Conservation (phyloP, 2,888 invertebrate species). For the Lordiphosa andalusiaca region DNA sequence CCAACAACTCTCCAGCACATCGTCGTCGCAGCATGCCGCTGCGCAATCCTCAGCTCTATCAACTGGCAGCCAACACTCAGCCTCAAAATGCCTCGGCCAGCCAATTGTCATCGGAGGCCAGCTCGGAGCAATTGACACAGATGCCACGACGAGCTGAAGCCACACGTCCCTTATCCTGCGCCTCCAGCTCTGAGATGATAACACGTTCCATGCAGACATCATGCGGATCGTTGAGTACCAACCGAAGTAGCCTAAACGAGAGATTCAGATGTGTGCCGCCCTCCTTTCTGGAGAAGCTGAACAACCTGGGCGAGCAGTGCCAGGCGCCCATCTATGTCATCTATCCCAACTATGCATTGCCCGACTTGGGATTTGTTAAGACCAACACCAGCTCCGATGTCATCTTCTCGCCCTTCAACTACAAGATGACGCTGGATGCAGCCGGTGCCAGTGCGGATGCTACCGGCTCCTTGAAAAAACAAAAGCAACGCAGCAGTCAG, state of each 20-base stretch:
- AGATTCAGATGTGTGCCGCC: constrained; percentile 85
- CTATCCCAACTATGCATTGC: constrained; percentile 94
- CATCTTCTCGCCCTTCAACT: constrained; percentile 84
- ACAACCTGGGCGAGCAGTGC: constrained; percentile 83
- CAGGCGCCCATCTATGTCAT: constrained; percentile 92
- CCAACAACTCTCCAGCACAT: constrained; percentile 77
- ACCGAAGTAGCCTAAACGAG: constrained; percentile 79
- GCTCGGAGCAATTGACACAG: constrained; percentile 78
- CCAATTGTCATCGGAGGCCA: constrained; percentile 77
- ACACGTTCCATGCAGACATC: constrained; percentile 89
- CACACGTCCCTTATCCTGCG: constrained; percentile 65
- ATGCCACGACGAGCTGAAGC: constrained; percentile 47
- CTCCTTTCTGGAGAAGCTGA: constrained; percentile 86
- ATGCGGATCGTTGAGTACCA: constrained; percentile 77
- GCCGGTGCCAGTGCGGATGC: constrained; percentile 32
- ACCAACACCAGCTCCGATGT: constrained; percentile 83
- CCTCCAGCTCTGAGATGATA: constrained; percentile 81
- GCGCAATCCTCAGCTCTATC: constrained; percentile 78
- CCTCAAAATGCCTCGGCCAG: constrained; percentile 78
- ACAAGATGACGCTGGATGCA: constrained; percentile 83
- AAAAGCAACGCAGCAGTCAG: constrained; percentile 39
- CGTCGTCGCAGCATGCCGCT: constrained; percentile 78
- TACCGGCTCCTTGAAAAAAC: constrained; percentile 60
- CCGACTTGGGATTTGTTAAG: constrained; percentile 91
- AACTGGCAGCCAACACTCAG: constrained; percentile 63